Evolutionary conservation across 2,888 invertebrate genomes (phyloP), one percentile per base, ranked within the genome.

Genomic region (Blera fallax): DNA sequence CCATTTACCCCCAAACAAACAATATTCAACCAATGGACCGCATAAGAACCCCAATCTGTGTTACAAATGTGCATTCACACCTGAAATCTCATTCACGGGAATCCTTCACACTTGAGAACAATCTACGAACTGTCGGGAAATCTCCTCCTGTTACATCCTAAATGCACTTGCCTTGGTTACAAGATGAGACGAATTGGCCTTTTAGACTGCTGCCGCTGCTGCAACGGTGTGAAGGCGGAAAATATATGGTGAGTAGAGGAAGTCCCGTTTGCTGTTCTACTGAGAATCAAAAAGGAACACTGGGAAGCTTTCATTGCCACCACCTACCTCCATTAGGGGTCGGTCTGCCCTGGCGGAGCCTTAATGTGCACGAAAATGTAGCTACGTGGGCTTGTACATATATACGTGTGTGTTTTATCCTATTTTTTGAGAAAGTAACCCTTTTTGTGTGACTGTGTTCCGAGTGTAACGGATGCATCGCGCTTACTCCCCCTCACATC

Each of bases 151-250:
- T 78, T 67, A 72, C 62, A 67, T 62, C 18, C 67, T 37, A 48
- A 77, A 73, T 78, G 78, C 48, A 72, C 83, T 56, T 67, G 54
- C 77, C 62, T 62, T 72, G 78, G 58, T 62, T 78, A 58, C 43
- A 60, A 52, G 52, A 32, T 52, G 37, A 83, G 73, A 73, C 54
- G 83, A 62, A 83, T 83, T 83, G 60, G 60, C 67, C 48, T 37
- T 40, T 32, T 37, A 50, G 34, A 48, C 34, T 14, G 37, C 27
- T 37, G 40, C 11, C 10, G 29, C 16, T 16, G 10, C 0, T 8
- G 52, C 27, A 24, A 18, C 16, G 48, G 11, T 18, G 37, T 58
- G 18, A 21, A 14, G 37, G 27, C 21, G 37, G 32, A 74, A 29
- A 65, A 45, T 37, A 37, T 48, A 58, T 8, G 56, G 29, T 21